phyloP scores from a whole-genome alignment of 1,140 invertebrate species.

The Orchesella cincta region DNA sequence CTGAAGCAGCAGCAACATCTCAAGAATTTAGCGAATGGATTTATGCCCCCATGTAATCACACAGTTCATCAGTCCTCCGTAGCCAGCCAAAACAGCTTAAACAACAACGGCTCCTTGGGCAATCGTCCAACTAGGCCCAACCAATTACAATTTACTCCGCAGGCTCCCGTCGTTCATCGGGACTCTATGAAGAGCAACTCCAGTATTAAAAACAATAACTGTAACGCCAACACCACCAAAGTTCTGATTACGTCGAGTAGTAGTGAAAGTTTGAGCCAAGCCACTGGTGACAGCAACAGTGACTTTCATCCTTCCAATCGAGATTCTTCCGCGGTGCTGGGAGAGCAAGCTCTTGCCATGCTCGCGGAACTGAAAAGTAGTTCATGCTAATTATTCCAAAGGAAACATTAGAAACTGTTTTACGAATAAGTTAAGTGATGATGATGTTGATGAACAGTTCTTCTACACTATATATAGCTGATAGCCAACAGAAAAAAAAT shows the following conservation, averaged over 20 bases:
- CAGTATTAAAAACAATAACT: background rate
- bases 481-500: no score
- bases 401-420: background rate
- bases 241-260: slow-evolving; percentile 48
- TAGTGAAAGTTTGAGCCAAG: slow-evolving; percentile 42
- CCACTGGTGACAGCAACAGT: background rate
- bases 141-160: slow-evolving; percentile 8
- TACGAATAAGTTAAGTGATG: no score
- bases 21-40: slow-evolving; percentile 39
- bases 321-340: slow-evolving; percentile 44
- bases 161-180: background rate
- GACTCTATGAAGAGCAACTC: background rate
- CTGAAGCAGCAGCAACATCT: slow-evolving; percentile 47
- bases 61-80: background rate
- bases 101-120: slow-evolving; percentile 2
- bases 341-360: slow-evolving; percentile 49
- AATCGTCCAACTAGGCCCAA: background rate
- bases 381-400: slow-evolving; percentile 46
- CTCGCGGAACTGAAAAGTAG: slow-evolving; percentile 49
- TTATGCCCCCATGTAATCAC: slow-evolving; percentile 4
- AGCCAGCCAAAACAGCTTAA: background rate
- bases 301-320: background rate
- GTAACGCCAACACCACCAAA: slow-evolving; percentile 44
- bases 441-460: no score
- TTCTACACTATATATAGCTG: no score